Evolutionary conservation across 2,797 vertebrate genomes (phyloP).

Genomic region (Tragopan temminckii): DNA sequence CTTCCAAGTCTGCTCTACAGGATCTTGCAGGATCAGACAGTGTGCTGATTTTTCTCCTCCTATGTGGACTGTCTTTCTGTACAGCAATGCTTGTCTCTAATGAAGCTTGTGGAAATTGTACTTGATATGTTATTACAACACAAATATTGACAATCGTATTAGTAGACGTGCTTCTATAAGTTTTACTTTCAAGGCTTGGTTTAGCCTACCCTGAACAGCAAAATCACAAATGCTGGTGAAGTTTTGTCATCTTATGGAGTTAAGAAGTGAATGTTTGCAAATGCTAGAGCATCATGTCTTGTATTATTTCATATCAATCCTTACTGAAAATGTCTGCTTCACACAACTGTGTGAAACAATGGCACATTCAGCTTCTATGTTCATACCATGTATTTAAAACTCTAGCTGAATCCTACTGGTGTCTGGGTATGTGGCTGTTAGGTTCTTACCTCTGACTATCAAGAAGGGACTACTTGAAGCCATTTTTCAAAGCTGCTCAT

Average conservation of each 20-base stretch:
- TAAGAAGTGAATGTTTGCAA: background rate
- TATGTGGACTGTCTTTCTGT: background rate
- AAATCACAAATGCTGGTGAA: background rate
- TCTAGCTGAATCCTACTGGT: background rate
- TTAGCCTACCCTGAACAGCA: background rate
- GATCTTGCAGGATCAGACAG: background rate
- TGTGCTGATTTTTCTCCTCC: background rate
- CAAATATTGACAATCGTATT: background rate
- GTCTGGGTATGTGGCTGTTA: background rate
- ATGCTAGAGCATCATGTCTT: background rate
- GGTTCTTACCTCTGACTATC: background rate
- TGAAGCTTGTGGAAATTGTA: background rate
- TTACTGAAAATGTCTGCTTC: background rate
- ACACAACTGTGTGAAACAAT: background rate
- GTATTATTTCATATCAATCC: background rate
- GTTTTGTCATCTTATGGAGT: background rate
- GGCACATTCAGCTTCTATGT: background rate
- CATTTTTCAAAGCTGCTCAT: background rate
- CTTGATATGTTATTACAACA: background rate
- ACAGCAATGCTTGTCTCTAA: rapidly evolving
- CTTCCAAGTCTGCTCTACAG: background rate
- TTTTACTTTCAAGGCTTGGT: background rate
- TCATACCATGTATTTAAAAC: background rate
- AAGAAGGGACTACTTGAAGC: background rate
- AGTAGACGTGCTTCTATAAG: background rate